These are phyloP conservation scores for Rhingia rostrata DNA, from an alignment of 2,888 invertebrate species.

Conservation along the genomic window DNA sequence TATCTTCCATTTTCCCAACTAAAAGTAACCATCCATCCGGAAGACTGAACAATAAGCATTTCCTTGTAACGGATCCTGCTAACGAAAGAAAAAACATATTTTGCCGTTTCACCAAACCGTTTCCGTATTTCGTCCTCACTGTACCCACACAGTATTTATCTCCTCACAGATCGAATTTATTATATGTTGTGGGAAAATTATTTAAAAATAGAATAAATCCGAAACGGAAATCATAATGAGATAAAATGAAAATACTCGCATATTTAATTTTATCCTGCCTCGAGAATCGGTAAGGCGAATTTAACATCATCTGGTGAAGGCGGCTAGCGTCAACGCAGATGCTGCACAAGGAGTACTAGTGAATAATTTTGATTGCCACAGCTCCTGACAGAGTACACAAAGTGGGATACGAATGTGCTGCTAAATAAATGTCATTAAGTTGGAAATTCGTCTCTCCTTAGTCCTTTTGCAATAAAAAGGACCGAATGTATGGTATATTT, in stretches of 20 bases:
- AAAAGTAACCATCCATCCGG: conserved; percentile 57
- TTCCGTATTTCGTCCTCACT: conserved; percentile 18
- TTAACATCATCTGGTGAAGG: conserved; percentile 16
- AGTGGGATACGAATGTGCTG: conserved; percentile 35
- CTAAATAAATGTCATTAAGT: conserved; percentile 62
- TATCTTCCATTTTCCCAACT: conserved; percentile 11
- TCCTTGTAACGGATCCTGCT: conserved; percentile 43
- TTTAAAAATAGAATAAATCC: conserved; percentile 13
- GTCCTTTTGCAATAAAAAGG: background rate
- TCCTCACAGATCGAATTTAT: conserved; percentile 27
- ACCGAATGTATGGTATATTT: conserved; percentile 19
- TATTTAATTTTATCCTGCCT: conserved; percentile 17
- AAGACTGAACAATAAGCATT: conserved; percentile 68
- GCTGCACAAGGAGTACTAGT: conserved; percentile 17
- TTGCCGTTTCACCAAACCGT: conserved; percentile 21
- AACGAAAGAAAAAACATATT: conserved; percentile 48
- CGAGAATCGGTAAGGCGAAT: conserved; percentile 25
- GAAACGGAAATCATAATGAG: conserved; percentile 29
- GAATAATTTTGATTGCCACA: conserved; percentile 41
- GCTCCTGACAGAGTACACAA: conserved; percentile 20
- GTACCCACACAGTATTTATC: background rate
- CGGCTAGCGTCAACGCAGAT: conserved; percentile 7
- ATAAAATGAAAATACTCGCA: background rate
- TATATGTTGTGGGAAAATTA: background rate
- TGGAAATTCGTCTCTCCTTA: background rate